Conservation (phyloP, 2,888 invertebrate species). For the Rhyacophila evoluta region DNA sequence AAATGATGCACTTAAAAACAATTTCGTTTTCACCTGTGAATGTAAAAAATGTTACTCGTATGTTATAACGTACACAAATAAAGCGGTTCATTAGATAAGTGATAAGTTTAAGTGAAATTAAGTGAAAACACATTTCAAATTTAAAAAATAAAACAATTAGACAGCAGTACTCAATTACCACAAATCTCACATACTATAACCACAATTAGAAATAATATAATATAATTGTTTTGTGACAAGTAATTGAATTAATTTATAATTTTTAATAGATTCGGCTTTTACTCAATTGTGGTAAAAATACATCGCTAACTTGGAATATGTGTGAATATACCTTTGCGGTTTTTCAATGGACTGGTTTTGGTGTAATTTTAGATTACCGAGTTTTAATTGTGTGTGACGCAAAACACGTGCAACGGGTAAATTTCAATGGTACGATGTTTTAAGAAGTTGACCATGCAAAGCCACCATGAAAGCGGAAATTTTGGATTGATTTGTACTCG, state of each 20-base stretch:
- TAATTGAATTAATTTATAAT: too few species aligned
- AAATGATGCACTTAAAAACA: not conserved
- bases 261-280: too few species aligned
- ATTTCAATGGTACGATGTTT: not conserved
- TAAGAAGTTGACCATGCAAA: not conserved
- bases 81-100: not conserved
- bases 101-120: too few species aligned
- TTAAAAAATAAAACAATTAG: too few species aligned
- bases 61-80: not conserved
- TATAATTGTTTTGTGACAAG: too few species aligned
- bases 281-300: too few species aligned
- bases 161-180: too few species aligned
- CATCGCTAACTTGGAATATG: too few species aligned
- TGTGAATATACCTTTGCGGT: not conserved
- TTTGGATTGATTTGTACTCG: too few species aligned
- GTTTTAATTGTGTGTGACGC: not conserved
- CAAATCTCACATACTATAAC: too few species aligned
- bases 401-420: not conserved
- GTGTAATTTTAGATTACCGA: not conserved
- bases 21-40: conserved; percentile 17
- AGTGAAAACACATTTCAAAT: too few species aligned
- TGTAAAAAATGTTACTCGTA: not conserved
- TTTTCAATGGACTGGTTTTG: not conserved
- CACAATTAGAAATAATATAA: too few species aligned
- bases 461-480: not conserved